A percentile compares a stretch with the other conserved stretches of the same genome.
These are phyloP conservation scores for Asteroscopus sphinx DNA, from an alignment of 2,888 invertebrate genomes.

Conservation along the genomic window DNA sequence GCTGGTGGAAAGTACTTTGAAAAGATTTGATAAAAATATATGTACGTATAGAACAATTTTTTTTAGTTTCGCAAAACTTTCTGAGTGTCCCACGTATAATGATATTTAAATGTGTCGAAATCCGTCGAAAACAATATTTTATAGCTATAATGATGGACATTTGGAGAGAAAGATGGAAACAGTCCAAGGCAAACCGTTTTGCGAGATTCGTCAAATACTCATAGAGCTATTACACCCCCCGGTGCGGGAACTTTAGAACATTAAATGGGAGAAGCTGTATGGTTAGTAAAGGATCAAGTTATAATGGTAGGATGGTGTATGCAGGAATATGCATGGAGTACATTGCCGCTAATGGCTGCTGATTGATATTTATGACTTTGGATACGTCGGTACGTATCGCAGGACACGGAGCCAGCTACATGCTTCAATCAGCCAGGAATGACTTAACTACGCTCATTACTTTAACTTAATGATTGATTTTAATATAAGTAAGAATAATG, in stretches of 20 bases:
- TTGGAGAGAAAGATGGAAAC: conserved; percentile 59
- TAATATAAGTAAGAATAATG: conserved; percentile 39
- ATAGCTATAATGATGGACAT: conserved; percentile 52
- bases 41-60: no score
- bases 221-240: conserved; percentile 41
- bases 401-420: conserved; percentile 67
- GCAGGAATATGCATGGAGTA: conserved; percentile 62
- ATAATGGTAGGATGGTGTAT: conserved; percentile 58
- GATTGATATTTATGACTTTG: conserved; percentile 84
- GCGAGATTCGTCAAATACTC: conserved; percentile 48
- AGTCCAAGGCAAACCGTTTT: conserved; percentile 64
- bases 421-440: conserved; percentile 68
- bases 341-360: conserved; percentile 57
- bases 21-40: no score
- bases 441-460: conserved; percentile 35
- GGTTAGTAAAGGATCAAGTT: conserved; percentile 44
- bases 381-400: conserved; percentile 71
- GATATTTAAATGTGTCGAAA: conserved; percentile 42
- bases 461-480: conserved; percentile 45
- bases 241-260: conserved; percentile 1
- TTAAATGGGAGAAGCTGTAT: conserved; percentile 13
- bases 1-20: no score
- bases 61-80: no score
- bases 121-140: conserved; percentile 53
- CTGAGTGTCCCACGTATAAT: no score